Evolutionary conservation across 2,797 vertebrate species (phyloP).

Genomic region (Apogon hyalosoma): DNA sequence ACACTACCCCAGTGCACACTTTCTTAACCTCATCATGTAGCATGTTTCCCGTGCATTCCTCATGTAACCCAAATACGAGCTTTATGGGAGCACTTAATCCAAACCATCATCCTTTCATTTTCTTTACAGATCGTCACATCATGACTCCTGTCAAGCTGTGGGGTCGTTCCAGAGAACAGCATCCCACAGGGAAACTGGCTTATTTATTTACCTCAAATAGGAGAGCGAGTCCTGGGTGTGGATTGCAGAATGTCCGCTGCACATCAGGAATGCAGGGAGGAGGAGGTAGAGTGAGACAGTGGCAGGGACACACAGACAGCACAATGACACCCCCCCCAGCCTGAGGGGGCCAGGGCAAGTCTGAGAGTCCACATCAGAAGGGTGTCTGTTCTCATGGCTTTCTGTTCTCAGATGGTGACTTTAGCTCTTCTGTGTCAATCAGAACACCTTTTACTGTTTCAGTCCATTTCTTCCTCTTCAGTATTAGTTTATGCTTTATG

Average conservation of each 20-base stretch:
- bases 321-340: not conserved
- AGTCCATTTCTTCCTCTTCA: too few species aligned
- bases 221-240: constrained; percentile 3
- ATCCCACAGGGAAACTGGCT: not conserved
- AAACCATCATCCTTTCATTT: too few species aligned
- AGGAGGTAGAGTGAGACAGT: constrained; percentile 29
- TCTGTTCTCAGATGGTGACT: too few species aligned
- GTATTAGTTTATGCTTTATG: too few species aligned
- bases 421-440: too few species aligned
- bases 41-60: not conserved
- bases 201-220: constrained; percentile 4
- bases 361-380: too few species aligned
- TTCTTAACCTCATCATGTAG: not conserved
- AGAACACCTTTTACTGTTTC: too few species aligned
- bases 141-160: too few species aligned
- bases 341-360: not conserved
- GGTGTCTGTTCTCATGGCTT: too few species aligned
- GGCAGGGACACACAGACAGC: not conserved
- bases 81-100: too few species aligned
- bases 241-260: constrained; percentile 12
- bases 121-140: too few species aligned
- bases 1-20: not conserved
- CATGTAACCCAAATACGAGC: not conserved
- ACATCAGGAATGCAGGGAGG: constrained; percentile 55
- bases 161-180: not conserved